Percentiles rank a stretch among this genome's conserved stretches.
These are phyloP conservation scores for Drosophila colorata DNA, from an alignment of 2,888 invertebrate species.

Conservation along the genomic window DNA sequence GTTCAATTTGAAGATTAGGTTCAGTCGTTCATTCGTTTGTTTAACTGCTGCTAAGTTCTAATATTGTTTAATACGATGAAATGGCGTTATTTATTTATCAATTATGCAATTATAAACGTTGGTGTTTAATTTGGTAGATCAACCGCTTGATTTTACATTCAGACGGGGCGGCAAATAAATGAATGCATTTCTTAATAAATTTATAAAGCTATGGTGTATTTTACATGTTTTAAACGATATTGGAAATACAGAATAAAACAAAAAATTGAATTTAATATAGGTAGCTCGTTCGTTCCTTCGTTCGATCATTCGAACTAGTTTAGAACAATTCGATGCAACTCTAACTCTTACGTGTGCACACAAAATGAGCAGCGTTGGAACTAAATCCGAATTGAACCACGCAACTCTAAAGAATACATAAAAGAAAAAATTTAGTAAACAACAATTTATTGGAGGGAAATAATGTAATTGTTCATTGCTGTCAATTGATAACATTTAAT, in stretches of 20 bases:
- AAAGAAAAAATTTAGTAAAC: conserved; percentile 72
- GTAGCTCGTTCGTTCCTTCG: neutral
- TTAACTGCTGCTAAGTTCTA: neutral
- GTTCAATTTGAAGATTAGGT: neutral
- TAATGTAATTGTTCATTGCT: conserved; percentile 46
- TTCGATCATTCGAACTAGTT: neutral
- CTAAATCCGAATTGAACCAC: conserved; percentile 28
- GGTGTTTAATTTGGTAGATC: too few relatives aligned
- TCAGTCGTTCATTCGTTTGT: neutral
- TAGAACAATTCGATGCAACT: neutral
- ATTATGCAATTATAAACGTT: too few relatives aligned
- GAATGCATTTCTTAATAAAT: too few relatives aligned
- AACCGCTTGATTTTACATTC: too few relatives aligned
- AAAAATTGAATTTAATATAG: too few relatives aligned
- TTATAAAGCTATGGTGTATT: neutral
- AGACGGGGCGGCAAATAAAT: too few relatives aligned
- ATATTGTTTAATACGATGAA: too few relatives aligned
- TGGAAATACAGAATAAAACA: too few relatives aligned
- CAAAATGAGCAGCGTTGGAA: conserved; percentile 16
- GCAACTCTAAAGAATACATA: conserved; percentile 66
- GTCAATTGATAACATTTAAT: neutral
- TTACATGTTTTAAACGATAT: too few relatives aligned
- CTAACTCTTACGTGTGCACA: conserved; percentile 6
- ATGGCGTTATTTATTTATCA: too few relatives aligned
- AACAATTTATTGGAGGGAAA: conserved; percentile 74